phyloP scores from a whole-genome alignment of 2,888 invertebrate species.

The Sphinx pinastri region DNA sequence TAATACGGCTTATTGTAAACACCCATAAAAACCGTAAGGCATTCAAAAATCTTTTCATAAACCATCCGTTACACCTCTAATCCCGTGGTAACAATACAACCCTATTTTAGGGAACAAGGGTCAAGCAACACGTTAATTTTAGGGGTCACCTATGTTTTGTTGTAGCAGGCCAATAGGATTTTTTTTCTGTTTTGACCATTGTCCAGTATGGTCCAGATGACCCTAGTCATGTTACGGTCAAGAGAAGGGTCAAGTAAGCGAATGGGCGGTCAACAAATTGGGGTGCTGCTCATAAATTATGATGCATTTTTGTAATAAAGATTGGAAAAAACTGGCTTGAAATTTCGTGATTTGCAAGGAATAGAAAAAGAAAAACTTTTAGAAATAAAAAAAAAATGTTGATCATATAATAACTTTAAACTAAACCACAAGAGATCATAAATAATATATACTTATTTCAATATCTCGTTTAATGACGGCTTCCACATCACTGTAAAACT shows the following conservation, averaged over 20 bases:
- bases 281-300: conserved; percentile 5
- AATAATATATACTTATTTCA: too few species aligned
- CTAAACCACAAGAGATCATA: too few species aligned
- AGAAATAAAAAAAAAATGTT: too few species aligned
- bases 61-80: conserved; percentile 61
- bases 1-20: conserved; percentile 43
- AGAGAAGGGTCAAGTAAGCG: conserved; percentile 64
- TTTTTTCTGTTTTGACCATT: conserved; percentile 64
- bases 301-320: neutral
- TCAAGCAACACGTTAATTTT: conserved; percentile 60
- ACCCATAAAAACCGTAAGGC: conserved; percentile 36
- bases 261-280: conserved; percentile 43
- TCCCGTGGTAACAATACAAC: conserved; percentile 56
- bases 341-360: too few species aligned
- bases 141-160: conserved; percentile 67
- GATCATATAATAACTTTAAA: too few species aligned
- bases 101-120: conserved; percentile 54
- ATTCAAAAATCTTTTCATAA: conserved; percentile 43
- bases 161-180: conserved; percentile 67
- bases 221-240: conserved; percentile 68
- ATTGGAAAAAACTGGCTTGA: neutral
- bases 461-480: neutral
- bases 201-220: conserved; percentile 75
- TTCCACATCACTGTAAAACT: too few species aligned
- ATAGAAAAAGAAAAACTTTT: too few species aligned